Evolutionary conservation across 2,888 invertebrate genomes (phyloP).

Genomic region (Sceliomorpha sp.): DNA sequence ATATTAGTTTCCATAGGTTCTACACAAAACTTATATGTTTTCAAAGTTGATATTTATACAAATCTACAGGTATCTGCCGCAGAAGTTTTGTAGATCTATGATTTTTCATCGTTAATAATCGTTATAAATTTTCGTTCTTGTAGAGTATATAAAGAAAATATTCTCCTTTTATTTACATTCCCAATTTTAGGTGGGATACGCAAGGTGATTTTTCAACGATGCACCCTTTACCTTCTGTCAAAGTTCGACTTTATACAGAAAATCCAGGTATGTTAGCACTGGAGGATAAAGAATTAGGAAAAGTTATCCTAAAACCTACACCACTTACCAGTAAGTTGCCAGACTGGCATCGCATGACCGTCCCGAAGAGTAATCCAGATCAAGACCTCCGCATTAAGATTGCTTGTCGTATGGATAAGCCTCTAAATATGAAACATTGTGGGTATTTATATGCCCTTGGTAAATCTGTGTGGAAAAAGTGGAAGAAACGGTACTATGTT

Average conservation of each 20-base stretch:
- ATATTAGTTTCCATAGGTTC: no score
- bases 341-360: slow-evolving; percentile 99
- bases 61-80: no score
- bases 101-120: no score
- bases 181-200: slow-evolving; percentile 96
- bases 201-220: slow-evolving; percentile 99
- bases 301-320: slow-evolving; percentile 92
- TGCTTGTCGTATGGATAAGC: slow-evolving; percentile 99
- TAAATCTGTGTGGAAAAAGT: slow-evolving; percentile 99
- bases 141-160: no score
- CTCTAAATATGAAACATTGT: slow-evolving; percentile 99
- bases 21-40: no score
- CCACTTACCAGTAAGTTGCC: slow-evolving; percentile 94
- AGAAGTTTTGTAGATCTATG: no score
- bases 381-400: slow-evolving; percentile 98
- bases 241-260: slow-evolving; percentile 98
- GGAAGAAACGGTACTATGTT: slow-evolving; percentile 99
- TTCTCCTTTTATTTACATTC: no score
- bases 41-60: no score
- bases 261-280: slow-evolving; percentile 98
- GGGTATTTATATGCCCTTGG: slow-evolving; percentile 97
- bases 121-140: no score
- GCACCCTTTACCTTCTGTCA: slow-evolving; percentile 97
- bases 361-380: slow-evolving; percentile 96
- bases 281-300: slow-evolving; percentile 99